phyloP scores from a whole-genome alignment of 2,888 invertebrate species.

The Orthosia incerta region DNA sequence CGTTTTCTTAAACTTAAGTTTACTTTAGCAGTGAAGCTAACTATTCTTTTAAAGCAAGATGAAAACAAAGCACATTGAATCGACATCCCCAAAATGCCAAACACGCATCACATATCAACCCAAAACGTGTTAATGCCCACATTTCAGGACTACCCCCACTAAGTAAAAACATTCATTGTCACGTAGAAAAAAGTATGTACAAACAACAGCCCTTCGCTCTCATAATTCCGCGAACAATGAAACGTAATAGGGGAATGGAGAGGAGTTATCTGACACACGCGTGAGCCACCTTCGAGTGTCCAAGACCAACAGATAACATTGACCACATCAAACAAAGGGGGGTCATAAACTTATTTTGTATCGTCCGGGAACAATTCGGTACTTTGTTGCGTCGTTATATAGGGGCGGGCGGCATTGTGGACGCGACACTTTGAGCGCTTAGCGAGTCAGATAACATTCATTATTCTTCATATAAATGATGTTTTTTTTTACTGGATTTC shows the following conservation, averaged over 20 bases:
- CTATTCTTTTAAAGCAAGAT: neutral
- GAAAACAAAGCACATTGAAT: constrained; percentile 9
- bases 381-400: constrained; percentile 76
- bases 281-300: constrained; percentile 79
- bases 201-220: constrained; percentile 81
- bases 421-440: constrained; percentile 58
- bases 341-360: constrained; percentile 88
- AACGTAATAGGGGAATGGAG: constrained; percentile 76
- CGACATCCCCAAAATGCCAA: constrained; percentile 5
- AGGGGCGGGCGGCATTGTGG: constrained; percentile 63
- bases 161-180: constrained; percentile 82
- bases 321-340: constrained; percentile 85
- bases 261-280: constrained; percentile 82
- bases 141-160: constrained; percentile 59
- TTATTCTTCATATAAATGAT: constrained; percentile 57
- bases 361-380: constrained; percentile 79
- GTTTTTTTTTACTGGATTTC: constrained; percentile 13
- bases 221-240: constrained; percentile 85
- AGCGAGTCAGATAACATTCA: constrained; percentile 66
- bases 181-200: constrained; percentile 84
- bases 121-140: constrained; percentile 44
- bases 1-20: neutral
- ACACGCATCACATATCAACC: constrained; percentile 17
- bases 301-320: constrained; percentile 83
- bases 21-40: neutral